These are phyloP conservation scores for Helicoverpa assulta DNA, from an alignment of 2,888 invertebrate species.

Conservation along the genomic window DNA sequence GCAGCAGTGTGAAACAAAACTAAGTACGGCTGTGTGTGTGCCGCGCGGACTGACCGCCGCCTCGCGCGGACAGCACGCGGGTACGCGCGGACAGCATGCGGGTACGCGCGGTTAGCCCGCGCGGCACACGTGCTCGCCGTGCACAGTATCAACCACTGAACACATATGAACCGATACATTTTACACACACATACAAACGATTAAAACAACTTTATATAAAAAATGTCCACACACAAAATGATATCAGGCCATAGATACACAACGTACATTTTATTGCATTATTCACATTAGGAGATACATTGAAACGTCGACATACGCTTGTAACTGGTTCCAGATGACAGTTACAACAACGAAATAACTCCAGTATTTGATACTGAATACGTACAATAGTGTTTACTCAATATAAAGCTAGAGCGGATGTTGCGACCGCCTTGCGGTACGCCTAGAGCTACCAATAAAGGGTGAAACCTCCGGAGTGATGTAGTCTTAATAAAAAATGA, in stretches of 20 bases:
- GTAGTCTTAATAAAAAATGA: constrained; percentile 68
- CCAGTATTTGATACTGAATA: constrained; percentile 57
- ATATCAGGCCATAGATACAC: constrained; percentile 51
- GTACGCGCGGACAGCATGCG: background rate
- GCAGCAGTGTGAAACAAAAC: constrained; percentile 41
- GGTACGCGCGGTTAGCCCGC: background rate
- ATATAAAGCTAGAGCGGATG: constrained; percentile 55
- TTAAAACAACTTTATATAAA: constrained; percentile 41
- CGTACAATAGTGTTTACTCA: constrained; percentile 40
- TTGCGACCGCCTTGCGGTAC: constrained; percentile 63
- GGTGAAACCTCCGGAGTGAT: constrained; percentile 74
- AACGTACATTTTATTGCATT: constrained; percentile 55
- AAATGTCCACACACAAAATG: constrained; percentile 38
- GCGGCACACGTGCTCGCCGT: background rate
- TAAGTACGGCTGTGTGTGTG: constrained; percentile 25
- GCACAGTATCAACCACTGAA: constrained; percentile 50
- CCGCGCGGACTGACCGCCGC: too few relatives aligned
- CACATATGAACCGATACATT: constrained; percentile 36
- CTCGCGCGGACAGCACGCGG: background rate
- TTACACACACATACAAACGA: constrained; percentile 33
- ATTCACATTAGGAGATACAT: constrained; percentile 57
- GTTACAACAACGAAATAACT: constrained; percentile 47
- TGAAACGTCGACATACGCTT: constrained; percentile 49
- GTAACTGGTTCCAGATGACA: constrained; percentile 50
- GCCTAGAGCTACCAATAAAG: constrained; percentile 77